Evolutionary conservation across 2,113 vertebrate species (phyloP).

Genomic region (Urocynchramus pylzowi): DNA sequence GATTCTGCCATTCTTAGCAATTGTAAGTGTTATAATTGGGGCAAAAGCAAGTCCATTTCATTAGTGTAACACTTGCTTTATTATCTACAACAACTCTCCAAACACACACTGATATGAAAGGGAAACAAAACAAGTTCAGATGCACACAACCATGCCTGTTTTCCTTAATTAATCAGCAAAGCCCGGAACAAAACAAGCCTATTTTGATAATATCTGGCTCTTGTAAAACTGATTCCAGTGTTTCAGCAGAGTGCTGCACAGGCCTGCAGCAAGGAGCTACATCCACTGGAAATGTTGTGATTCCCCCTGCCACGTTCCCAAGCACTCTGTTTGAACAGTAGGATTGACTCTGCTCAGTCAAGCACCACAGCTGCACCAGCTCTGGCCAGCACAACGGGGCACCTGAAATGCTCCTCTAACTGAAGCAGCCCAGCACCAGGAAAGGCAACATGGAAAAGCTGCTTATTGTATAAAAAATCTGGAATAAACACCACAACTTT

Average conservation of each 20-base stretch:
- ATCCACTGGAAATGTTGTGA: neutral
- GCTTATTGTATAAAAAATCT: neutral
- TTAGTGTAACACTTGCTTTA: neutral
- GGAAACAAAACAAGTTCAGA: neutral
- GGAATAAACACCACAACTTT: neutral
- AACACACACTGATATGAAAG: neutral
- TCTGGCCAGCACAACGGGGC: neutral
- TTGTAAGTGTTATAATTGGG: rapidly evolving
- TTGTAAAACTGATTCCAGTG: neutral
- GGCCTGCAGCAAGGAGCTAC: neutral
- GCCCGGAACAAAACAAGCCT: neutral
- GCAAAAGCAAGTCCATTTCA: neutral
- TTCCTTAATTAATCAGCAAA: neutral
- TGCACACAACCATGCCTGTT: neutral
- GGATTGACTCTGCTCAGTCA: neutral
- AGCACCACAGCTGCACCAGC: neutral
- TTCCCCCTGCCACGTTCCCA: too few relatives aligned
- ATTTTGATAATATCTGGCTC: neutral
- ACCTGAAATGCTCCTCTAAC: neutral
- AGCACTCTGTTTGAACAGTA: neutral
- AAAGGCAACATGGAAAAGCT: neutral
- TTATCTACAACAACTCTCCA: neutral
- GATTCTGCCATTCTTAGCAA: neutral
- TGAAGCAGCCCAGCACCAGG: neutral
- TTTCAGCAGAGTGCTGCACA: neutral